Percentiles rank a stretch among this genome's conserved stretches.
These are phyloP conservation scores for Diaprepes abbreviatus DNA, from an alignment of 2,888 invertebrate genomes.

Conservation along the genomic window DNA sequence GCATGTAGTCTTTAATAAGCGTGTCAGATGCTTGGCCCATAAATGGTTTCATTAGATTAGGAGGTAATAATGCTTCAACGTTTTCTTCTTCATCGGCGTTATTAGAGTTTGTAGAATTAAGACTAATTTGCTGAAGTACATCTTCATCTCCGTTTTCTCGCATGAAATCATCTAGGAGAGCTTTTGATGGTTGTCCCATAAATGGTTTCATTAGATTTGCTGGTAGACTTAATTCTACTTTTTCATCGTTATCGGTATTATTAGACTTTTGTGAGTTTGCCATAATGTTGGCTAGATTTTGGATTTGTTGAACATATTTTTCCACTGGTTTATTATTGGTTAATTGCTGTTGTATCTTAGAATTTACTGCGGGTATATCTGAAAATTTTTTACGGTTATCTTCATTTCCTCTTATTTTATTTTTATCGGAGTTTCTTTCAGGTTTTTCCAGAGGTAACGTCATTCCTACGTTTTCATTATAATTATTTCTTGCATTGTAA, in stretches of 20 bases:
- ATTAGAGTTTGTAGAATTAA: too few relatives aligned
- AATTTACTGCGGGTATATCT: too few relatives aligned
- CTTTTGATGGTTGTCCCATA: conserved; percentile 52
- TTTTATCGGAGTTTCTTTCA: neutral
- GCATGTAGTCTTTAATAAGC: conserved; percentile 41
- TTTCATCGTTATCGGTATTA: conserved; percentile 25
- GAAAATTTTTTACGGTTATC: neutral
- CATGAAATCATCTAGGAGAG: conserved; percentile 40
- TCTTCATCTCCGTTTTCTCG: conserved; percentile 43
- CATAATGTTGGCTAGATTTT: neutral
- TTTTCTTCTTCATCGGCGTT: too few relatives aligned
- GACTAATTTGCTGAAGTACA: neutral
- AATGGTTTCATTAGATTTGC: conserved; percentile 54
- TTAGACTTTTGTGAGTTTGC: neutral
- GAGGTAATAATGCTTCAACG: too few relatives aligned
- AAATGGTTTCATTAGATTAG: conserved; percentile 53
- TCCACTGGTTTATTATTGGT: neutral
- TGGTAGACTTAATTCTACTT: conserved; percentile 45
- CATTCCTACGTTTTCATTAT: neutral
- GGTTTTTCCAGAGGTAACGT: conserved; percentile 4
- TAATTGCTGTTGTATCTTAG: neutral
- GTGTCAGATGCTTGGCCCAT: conserved; percentile 52
- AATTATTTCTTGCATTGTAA: conserved; percentile 5
- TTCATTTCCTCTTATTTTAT: neutral
- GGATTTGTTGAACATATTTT: neutral